These are phyloP conservation scores for Oncopeltus fasciatus DNA, from an alignment of 1,140 invertebrate genomes.

Conservation along the genomic window DNA sequence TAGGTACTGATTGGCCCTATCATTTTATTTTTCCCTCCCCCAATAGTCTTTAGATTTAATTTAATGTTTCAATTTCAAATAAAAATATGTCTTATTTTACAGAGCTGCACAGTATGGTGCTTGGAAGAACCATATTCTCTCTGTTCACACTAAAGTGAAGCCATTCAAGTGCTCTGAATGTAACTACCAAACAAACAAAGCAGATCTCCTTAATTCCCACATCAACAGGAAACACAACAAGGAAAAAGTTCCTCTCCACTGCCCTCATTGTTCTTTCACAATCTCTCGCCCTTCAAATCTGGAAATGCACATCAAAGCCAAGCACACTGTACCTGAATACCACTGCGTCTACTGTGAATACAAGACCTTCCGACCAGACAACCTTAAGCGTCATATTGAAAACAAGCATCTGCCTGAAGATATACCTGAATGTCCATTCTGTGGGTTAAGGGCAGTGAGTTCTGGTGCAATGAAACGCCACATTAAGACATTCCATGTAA, in stretches of 20 bases:
- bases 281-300: neutral
- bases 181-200: neutral
- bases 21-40: too few relatives aligned
- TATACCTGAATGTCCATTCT: neutral
- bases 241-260: neutral
- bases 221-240: neutral
- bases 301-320: neutral
- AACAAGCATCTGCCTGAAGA: neutral
- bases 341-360: neutral
- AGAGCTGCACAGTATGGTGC: neutral
- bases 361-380: neutral
- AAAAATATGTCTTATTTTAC: too few relatives aligned
- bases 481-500: neutral
- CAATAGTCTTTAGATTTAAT: too few relatives aligned
- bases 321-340: neutral
- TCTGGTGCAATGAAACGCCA: neutral
- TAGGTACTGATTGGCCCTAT: too few relatives aligned
- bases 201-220: neutral
- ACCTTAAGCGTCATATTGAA: neutral
- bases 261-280: neutral
- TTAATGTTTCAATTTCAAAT: too few relatives aligned
- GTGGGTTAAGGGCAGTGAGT: neutral
- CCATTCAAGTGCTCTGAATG: neutral
- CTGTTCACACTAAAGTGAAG: neutral
- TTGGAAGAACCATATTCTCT: neutral